Evolutionary conservation across 2,113 vertebrate genomes (phyloP), one percentile per base, ranked within the genome.

Genomic region (Tragelaphus buxtoni): DNA sequence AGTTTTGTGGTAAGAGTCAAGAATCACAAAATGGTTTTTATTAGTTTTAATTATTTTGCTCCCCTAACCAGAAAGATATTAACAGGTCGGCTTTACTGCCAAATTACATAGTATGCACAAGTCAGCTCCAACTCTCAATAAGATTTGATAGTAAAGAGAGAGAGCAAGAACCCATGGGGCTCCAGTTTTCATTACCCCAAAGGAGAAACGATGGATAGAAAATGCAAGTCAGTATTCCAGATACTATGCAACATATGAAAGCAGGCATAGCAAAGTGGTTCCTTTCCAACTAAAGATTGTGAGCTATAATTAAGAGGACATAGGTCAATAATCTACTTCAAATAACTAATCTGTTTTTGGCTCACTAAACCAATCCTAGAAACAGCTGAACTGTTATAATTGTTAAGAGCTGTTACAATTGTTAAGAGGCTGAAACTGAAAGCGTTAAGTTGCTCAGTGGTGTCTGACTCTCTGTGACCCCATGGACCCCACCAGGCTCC

Each of bases 31-130:
- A 72, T 81, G 83, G 51, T 91, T 97, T 96, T 94, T 91, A 94
- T 87, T 93, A 93, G 84, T 65, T 94, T 93, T 96, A 96, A 94
- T 96, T 88, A 95, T 84, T 92, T 85, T 94, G 47, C 87, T 96
- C 82, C 53, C 47, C 39, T 82, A 95, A 83, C 89, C 65, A 93
- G 84, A 95, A 95, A 86, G 87, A 90, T 96, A 92, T 91, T 92
- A 93, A 90, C 63, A 92, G 6, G 9, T 83, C 91, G 60, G 94
- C 84, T 88, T 95, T 94, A 87, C 88, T 87, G 88, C 81, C 96
- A 90, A 87, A 53, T 90, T 80, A 76, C 18, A 63, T 28, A 96
- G 69, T 13, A 61, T 51, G 63, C 30, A 45, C 14, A 91, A 94
- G 72, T 39, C 55, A 79, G 30, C 65, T n/a, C 42, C 84, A 85